A percentile compares a stretch with the other conserved stretches of the same genome.
Evolutionary conservation across 53 echinoderm and acorn worm species (phyloP).

Genomic region (Paelopatides confundens): DNA sequence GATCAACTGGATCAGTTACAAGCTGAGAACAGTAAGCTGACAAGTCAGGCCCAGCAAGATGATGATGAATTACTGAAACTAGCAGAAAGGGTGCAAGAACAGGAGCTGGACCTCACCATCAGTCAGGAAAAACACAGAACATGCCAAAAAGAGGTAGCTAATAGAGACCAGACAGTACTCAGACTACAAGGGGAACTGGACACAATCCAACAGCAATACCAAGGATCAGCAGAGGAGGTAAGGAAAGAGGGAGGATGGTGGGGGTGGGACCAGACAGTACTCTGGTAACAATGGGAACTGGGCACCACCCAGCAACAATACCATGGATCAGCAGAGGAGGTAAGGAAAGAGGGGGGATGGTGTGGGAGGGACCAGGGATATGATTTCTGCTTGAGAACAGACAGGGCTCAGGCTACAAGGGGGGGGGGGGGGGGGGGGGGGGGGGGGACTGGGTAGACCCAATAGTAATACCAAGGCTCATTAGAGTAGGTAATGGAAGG

Average conservation of each 20-base stretch:
- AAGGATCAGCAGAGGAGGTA: slow-evolving; percentile 89
- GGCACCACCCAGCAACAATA: slow-evolving; percentile 91
- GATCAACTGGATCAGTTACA: slow-evolving; percentile 77
- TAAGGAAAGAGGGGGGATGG: not conserved
- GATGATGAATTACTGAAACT: slow-evolving; percentile 77
- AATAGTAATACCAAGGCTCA: slow-evolving; percentile 86
- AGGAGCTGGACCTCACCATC: slow-evolving; percentile 90
- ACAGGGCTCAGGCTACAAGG: slow-evolving; percentile 51
- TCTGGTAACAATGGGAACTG: slow-evolving; percentile 75
- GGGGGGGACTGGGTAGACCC: slow-evolving; percentile 83
- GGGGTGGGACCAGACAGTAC: not conserved
- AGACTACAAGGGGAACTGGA: slow-evolving; percentile 88
- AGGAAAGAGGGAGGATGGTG: not conserved
- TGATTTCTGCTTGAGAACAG: no score
- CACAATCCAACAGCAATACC: slow-evolving; percentile 87
- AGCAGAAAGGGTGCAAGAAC: slow-evolving; percentile 79
- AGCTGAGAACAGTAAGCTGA: slow-evolving; percentile 71
- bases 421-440: slow-evolving; percentile 10
- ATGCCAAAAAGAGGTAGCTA: slow-evolving; percentile 88
- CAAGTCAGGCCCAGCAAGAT: slow-evolving; percentile 70
- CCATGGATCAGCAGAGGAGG: slow-evolving; percentile 87
- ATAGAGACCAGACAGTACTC: slow-evolving; percentile 79
- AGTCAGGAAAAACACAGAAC: slow-evolving; percentile 94
- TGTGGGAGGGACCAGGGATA: not conserved
- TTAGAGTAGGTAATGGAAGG: slow-evolving; percentile 74